Evolutionary conservation across 2,113 vertebrate species (phyloP).

Genomic region (Podiceps cristatus): DNA sequence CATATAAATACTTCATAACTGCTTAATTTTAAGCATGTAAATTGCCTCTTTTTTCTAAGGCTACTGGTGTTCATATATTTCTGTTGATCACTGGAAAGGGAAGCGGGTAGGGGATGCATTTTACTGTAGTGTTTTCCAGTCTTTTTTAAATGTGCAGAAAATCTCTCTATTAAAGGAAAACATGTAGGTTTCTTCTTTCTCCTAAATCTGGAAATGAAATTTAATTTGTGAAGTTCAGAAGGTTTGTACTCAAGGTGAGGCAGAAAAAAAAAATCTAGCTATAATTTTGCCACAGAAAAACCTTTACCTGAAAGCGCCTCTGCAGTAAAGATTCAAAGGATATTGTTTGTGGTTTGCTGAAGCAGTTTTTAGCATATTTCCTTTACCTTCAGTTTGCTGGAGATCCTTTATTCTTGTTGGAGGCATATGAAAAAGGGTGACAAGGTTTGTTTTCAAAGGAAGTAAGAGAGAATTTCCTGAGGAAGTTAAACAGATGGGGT

Average conservation of each 20-base stretch:
- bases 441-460: conserved; percentile 45
- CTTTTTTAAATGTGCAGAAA: background rate
- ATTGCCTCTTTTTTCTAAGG: background rate
- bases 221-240: background rate
- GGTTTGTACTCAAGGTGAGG: background rate
- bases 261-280: background rate
- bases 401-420: background rate
- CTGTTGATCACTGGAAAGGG: background rate
- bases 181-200: background rate
- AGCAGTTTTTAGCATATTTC: background rate
- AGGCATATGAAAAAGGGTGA: background rate
- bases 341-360: background rate
- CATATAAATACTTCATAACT: background rate
- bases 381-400: background rate
- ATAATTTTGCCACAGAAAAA: background rate
- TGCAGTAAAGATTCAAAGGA: background rate
- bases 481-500: conserved; percentile 36
- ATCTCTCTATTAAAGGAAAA: background rate
- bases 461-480: conserved; percentile 63
- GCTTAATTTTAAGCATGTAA: background rate
- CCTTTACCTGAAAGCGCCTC: background rate
- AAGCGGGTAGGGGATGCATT: background rate
- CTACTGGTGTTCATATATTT: background rate
- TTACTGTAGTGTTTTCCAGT: background rate
- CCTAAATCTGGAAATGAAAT: background rate